Conservation (phyloP, 2,797 vertebrate species). For the Malurus leucopterus region DNA sequence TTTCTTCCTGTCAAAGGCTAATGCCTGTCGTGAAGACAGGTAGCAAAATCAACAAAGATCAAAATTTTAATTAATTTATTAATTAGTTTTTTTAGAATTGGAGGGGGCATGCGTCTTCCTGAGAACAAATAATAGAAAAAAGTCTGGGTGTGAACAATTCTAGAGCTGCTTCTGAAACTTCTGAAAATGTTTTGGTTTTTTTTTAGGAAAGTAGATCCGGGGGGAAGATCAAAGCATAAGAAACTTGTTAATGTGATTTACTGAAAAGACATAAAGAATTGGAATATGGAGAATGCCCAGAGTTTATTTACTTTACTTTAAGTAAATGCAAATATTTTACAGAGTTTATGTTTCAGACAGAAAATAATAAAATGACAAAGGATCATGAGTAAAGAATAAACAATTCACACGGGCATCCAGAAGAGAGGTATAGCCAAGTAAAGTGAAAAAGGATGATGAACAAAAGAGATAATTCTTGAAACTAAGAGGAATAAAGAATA, state of each 20-base stretch:
- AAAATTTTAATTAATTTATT: background rate
- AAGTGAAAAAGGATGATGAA: background rate
- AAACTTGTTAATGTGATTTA: background rate
- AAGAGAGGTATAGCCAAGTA: background rate
- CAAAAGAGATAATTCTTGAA: background rate
- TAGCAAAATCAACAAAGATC: background rate
- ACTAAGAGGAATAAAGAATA: background rate
- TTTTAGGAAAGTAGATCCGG: background rate
- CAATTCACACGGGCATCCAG: fast-evolving
- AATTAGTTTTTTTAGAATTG: background rate
- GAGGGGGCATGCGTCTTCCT: background rate
- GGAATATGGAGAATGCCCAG: background rate
- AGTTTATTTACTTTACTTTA: background rate
- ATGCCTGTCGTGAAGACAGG: background rate
- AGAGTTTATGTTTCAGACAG: background rate
- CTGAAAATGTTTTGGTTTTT: background rate
- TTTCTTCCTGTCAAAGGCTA: background rate
- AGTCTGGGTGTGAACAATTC: background rate
- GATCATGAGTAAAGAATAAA: background rate
- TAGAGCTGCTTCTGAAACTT: background rate
- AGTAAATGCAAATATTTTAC: background rate
- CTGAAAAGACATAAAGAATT: background rate
- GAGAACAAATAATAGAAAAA: background rate
- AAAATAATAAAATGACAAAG: background rate
- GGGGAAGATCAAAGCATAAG: background rate